Base-by-base conservation (phyloP, 2,113 vertebrate genomes). In the Sceloporus undulatus region DNA sequence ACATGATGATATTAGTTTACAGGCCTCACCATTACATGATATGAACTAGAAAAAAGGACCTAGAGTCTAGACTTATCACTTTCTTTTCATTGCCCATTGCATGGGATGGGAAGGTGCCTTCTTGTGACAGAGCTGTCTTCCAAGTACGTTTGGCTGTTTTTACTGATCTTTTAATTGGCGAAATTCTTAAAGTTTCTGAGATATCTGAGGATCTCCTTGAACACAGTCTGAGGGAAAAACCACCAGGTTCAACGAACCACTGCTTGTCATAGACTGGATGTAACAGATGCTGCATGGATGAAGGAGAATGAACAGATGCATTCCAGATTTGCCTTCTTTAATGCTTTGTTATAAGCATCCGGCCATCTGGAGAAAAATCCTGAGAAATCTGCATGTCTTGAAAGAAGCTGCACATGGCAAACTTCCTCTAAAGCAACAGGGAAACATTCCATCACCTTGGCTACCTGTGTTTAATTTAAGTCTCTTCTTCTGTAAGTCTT, bases 391-490 rank as follows among this genome's bases (percentile, higher is more conserved):
- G 38, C 62, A 80, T 6, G 25, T 2, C 2, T 89, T 65, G 75
- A 87, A 78, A 94, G 79, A 81, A 40, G 2, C 1, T 62, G 21
- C 62, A 5, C 48, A 48, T 9, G 0, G 0, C 42, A 40, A 76
- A 25, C n/a, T 85, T n/a, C 54, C 19, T 79, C 19, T 14, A 0
- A 88, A 74, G 2, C 76, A 11, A 59, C 14, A 11, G 13, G 52
- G 18, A 18, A 76, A 59, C 73, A 82, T 76, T 65, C 56, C 13
- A 75, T 66, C 29, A 16, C 56, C 74, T 76, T 14, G 34, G 54
- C 27, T 76, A 66, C 54, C 78, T 59, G 34, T 80, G 34, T 73
- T 82, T 87, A 48, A 81, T 87, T 73, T 81, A 62, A 87, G 74
- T 54, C 13, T 73, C 25, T 75, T 73, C 25, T 75, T 74, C 79